Evolutionary conservation across 1,140 invertebrate species (phyloP), one percentile per base, ranked within the genome.

Genomic region (Temnothorax nylanderi): DNA sequence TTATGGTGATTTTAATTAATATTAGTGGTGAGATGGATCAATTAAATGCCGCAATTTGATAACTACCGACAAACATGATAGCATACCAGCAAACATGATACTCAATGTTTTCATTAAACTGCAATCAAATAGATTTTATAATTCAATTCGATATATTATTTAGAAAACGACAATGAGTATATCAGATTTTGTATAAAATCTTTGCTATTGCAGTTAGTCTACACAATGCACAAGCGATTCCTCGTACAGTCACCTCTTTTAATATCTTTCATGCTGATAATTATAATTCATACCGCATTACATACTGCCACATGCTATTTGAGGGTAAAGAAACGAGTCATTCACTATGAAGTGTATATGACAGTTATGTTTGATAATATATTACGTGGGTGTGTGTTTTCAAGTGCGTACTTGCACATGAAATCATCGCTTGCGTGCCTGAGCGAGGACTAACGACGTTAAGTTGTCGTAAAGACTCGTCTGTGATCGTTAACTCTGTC

Each of bases 391-490:
- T 37, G 18, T 26, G 34, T 54, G 47, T 54, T 69, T 18, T 58
- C 16, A 72, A 82, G 64, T 69, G 41, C 26, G 21, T 16, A 32
- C 8, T 16, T 8, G 49, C 65, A 21, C 64, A 72, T 58, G 18
- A 81, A 81, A 58, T 18, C 47, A 62, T 67, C 77, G n/a, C 37
- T 51, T 69, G 41, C 16, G 51, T 72, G 37, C 13, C 32, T 58
- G 34, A 4, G 34, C n/a, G 78, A 44, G 18, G 21, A 41, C 21
- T 32, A 56, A 72, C 71, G 72, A 26, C 10, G 41, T 13, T 64
- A 85, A 85, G 54, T 77, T 49, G n/a, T 47, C 58, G 72, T 49
- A 85, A 85, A 85, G 82, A 77, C 82, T 64, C 41, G 58, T 64
- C 37, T 49, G 47, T 32, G 58, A 64, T 64, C 82, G 47, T 85